Evolutionary conservation across 2,797 vertebrate species (phyloP), one percentile per base, ranked within the genome.

Genomic region (Enteromius radiatus): DNA sequence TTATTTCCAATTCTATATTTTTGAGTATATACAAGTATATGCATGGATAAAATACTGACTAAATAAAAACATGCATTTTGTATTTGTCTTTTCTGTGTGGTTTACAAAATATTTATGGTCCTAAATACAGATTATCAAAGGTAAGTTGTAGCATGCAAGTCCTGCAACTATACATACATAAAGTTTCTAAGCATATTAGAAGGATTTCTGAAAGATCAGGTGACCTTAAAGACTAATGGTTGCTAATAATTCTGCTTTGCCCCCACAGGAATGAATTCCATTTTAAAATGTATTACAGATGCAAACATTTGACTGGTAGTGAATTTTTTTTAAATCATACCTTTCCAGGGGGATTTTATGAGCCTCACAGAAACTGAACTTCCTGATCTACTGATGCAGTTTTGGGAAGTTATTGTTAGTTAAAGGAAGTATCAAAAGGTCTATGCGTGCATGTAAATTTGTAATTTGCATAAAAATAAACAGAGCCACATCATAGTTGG

Each of bases 1-100:
- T 94, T 95, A 95, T 95, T 95, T 92, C 47, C 91, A 94, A 94
- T 91, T 86, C 88, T 95, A 92, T 95, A 94, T 93, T 95, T 95
- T 94, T 93, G 91, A 93, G 87, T 90, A 91, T 93, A 94, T 93
- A 92, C 82, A 89, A 90, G 70, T 90, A 91, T 91, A 93, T 94
- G 92, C 92, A 94, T 94, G 94, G 91, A 92, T 86, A 90, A 90
- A 87, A 74, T 90, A 88, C 65, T 82, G 63, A 82, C 65, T 76
- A 45, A 79, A 59, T 85, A 85, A 85, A 84, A 65, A 78, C 84
- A 78, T 82, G 77, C 78, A 79, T 76, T 88, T 84, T 76, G 56
- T 86, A 85, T 85, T 78, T 76, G 84, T 83, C 19, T 73, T 70
- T 78, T 77, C 75, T 85, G 73, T 78, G 80, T 78, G 65, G 4